These are phyloP conservation scores for Anarsia innoxiella DNA, from an alignment of 2,888 invertebrate species.

Conservation along the genomic window DNA sequence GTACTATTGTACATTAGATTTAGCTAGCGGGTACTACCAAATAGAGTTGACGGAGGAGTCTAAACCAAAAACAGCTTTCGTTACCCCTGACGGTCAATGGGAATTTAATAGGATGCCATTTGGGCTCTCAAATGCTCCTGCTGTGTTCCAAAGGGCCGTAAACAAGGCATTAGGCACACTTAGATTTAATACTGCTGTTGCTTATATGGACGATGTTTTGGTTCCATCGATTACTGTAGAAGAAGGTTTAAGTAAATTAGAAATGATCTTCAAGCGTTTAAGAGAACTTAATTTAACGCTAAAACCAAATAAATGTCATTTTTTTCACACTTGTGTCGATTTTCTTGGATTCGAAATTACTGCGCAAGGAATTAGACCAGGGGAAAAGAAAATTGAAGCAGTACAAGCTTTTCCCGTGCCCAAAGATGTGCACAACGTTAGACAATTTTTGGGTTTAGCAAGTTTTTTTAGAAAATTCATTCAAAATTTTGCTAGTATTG, in stretches of 20 bases:
- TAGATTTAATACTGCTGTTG: constrained; percentile 14
- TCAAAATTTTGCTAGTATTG: no score
- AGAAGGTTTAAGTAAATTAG: background rate
- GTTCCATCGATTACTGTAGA: background rate
- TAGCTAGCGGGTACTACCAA: constrained; percentile 19
- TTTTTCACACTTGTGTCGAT: constrained; percentile 7
- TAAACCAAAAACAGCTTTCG: background rate
- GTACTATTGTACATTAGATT: constrained; percentile 16
- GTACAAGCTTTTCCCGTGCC: constrained; percentile 15
- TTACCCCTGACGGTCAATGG: background rate
- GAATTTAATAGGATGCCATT: background rate
- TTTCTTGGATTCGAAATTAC: constrained; percentile 17
- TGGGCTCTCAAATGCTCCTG: background rate
- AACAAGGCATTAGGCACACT: background rate
- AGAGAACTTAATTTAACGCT: background rate
- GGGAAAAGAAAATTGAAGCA: constrained; percentile 15
- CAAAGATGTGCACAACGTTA: constrained; percentile 13
- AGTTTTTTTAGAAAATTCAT: no score
- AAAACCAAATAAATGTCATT: background rate
- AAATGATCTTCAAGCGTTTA: background rate
- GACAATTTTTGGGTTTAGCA: constrained; percentile 19
- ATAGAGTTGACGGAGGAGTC: constrained; percentile 14
- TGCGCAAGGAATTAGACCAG: constrained; percentile 17
- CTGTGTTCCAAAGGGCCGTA: background rate
- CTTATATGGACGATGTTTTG: constrained; percentile 12